A percentile compares a stretch with the other conserved stretches of the same genome.
These are phyloP conservation scores for Philaenus spumarius DNA, from an alignment of 1,140 invertebrate species.

Conservation along the genomic window DNA sequence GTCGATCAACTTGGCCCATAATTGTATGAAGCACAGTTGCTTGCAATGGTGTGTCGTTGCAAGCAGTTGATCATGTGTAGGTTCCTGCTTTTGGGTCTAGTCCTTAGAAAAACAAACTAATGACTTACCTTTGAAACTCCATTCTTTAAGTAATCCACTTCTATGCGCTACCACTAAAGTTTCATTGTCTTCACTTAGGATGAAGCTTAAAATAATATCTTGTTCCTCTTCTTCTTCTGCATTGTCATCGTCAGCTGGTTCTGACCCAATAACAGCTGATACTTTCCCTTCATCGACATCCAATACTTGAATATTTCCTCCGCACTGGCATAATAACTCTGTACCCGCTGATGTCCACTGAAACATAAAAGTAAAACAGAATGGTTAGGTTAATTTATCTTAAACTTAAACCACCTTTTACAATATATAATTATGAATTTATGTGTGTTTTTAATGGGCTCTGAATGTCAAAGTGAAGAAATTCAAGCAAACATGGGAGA, in stretches of 20 bases:
- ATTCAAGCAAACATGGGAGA: not conserved
- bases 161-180: slow-evolving; percentile 69
- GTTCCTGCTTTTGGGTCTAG: no score
- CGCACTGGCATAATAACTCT: slow-evolving; percentile 66
- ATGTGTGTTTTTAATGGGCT: not conserved
- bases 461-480: not conserved
- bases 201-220: slow-evolving; percentile 71
- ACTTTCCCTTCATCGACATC: slow-evolving; percentile 50
- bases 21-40: no score
- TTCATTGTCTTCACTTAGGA: slow-evolving; percentile 54
- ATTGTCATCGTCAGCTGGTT: slow-evolving; percentile 38
- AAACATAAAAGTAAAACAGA: slow-evolving; percentile 21
- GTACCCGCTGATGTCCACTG: slow-evolving; percentile 65
- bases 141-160: slow-evolving; percentile 76
- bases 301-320: slow-evolving; percentile 58
- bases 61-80: no score
- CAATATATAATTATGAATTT: no score
- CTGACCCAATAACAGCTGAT: slow-evolving; percentile 35
- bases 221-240: slow-evolving; percentile 47
- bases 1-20: no score
- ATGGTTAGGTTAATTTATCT: not conserved
- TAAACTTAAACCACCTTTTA: not conserved
- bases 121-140: slow-evolving; percentile 55
- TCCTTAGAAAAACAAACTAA: no score
- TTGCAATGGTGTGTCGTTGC: no score